phyloP scores from a whole-genome alignment of 2,113 vertebrate species.

The Leptosomus discolor region DNA sequence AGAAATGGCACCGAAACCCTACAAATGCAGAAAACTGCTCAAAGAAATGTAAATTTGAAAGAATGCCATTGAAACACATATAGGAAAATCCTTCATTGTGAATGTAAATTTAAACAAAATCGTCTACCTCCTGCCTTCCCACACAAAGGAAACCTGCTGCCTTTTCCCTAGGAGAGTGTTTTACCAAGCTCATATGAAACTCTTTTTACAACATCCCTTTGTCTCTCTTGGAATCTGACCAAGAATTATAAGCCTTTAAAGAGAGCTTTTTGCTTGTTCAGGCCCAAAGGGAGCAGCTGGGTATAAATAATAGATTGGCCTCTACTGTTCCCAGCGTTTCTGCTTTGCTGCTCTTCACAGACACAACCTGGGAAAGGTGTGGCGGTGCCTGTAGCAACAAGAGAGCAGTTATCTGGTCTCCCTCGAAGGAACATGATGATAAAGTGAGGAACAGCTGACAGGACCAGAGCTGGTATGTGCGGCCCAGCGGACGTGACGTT shows the following conservation, averaged over 20 bases:
- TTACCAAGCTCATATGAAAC: constrained; percentile 43
- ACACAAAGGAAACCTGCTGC: constrained; percentile 40
- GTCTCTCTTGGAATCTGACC: constrained; percentile 64
- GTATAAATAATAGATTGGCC: constrained; percentile 62
- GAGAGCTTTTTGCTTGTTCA: constrained; percentile 64
- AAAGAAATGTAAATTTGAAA: constrained; percentile 5
- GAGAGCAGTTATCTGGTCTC: not conserved
- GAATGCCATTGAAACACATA: not conserved
- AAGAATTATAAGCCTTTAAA: constrained; percentile 62
- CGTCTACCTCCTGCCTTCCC: constrained; percentile 2
- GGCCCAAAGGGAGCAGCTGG: constrained; percentile 52
- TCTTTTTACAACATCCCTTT: constrained; percentile 60
- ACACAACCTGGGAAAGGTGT: constrained; percentile 43
- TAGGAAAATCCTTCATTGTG: constrained; percentile 23
- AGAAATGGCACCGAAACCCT: not conserved
- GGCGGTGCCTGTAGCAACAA: not conserved
- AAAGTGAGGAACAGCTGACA: constrained; percentile 65
- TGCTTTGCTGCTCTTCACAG: constrained; percentile 11
- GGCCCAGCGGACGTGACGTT: not conserved
- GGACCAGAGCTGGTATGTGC: constrained; percentile 25
- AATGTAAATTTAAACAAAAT: constrained; percentile 33
- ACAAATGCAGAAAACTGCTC: not conserved
- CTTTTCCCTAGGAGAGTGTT: constrained; percentile 41
- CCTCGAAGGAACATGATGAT: constrained; percentile 3
- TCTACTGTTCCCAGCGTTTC: not conserved